Evolutionary conservation across 2,888 invertebrate genomes (phyloP).

Genomic region (Hypomecis punctinalis): DNA sequence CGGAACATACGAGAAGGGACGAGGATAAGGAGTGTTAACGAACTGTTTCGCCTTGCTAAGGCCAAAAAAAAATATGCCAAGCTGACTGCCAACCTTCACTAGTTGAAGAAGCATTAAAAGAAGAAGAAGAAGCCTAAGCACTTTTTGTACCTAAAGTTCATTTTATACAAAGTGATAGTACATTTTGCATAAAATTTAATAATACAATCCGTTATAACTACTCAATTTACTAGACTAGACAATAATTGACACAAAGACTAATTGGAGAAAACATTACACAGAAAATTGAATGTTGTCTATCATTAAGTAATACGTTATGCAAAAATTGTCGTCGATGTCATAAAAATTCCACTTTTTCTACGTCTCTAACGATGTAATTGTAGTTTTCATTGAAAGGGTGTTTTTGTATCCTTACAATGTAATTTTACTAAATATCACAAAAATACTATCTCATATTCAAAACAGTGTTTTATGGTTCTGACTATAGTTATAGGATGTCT

Average conservation of each 20-base stretch:
- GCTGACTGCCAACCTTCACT: too few relatives aligned
- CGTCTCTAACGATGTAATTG: slow-evolving; percentile 32
- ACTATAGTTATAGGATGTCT: too few relatives aligned
- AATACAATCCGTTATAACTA: slow-evolving; percentile 20
- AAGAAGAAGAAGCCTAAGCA: too few relatives aligned
- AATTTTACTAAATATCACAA: neutral
- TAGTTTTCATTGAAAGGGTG: slow-evolving; percentile 26
- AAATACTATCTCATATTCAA: too few relatives aligned
- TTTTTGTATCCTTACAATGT: neutral
- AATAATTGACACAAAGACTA: slow-evolving; percentile 36
- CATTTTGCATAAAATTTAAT: neutral
- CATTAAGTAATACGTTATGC: slow-evolving; percentile 35
- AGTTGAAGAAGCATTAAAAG: too few relatives aligned
- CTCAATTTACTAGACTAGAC: slow-evolving; percentile 17
- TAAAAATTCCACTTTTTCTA: slow-evolving; percentile 14
- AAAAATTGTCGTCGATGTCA: slow-evolving; percentile 12
- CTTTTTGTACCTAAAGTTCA: neutral
- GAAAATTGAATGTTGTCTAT: slow-evolving; percentile 29
- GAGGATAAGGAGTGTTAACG: too few relatives aligned
- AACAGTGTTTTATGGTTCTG: too few relatives aligned
- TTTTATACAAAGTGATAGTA: neutral
- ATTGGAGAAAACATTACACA: slow-evolving; percentile 32
- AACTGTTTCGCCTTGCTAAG: too few relatives aligned
- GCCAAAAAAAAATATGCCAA: too few relatives aligned
- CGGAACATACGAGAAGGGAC: too few relatives aligned